A percentile compares a stretch with the other conserved stretches of the same genome.
These are phyloP conservation scores for Pachydiplax longipennis DNA, from an alignment of 2,888 invertebrate species.

Conservation along the genomic window DNA sequence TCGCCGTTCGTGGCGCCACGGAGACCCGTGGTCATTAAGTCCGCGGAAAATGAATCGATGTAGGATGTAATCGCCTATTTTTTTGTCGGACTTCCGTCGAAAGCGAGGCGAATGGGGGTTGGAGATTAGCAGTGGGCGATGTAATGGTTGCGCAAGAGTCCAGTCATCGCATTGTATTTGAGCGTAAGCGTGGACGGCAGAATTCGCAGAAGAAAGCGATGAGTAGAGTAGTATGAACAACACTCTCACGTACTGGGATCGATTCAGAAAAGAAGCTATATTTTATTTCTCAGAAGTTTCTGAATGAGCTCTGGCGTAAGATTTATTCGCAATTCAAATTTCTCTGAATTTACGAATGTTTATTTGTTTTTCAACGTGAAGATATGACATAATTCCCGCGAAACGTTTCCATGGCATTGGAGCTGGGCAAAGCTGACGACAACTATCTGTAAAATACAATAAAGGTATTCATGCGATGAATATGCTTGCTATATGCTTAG, in stretches of 20 bases:
- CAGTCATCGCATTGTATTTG: conserved; percentile 1
- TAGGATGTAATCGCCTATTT: conserved; percentile 2
- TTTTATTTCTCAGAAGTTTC: background rate
- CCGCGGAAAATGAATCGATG: conserved; percentile 40
- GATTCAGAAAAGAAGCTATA: background rate
- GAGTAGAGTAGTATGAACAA: background rate
- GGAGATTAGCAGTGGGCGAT: background rate
- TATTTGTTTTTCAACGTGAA: background rate
- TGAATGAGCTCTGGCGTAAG: background rate
- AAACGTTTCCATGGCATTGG: too few relatives aligned
- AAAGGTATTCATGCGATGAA: too few relatives aligned
- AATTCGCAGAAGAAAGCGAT: background rate
- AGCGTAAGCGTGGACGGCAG: background rate
- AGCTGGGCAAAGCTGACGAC: too few relatives aligned
- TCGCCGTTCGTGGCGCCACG: background rate
- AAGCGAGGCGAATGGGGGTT: background rate
- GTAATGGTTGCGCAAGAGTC: background rate
- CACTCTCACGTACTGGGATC: background rate
- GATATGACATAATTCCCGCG: too few relatives aligned
- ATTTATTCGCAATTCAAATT: too few relatives aligned
- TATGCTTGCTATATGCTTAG: too few relatives aligned
- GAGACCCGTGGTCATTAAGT: background rate
- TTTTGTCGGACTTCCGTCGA: background rate
- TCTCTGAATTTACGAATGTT: background rate
- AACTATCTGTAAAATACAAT: too few relatives aligned